Evolutionary conservation across 2,113 vertebrate species (phyloP), one percentile per base, ranked within the genome.

Genomic region (Toxostoma redivivum): DNA sequence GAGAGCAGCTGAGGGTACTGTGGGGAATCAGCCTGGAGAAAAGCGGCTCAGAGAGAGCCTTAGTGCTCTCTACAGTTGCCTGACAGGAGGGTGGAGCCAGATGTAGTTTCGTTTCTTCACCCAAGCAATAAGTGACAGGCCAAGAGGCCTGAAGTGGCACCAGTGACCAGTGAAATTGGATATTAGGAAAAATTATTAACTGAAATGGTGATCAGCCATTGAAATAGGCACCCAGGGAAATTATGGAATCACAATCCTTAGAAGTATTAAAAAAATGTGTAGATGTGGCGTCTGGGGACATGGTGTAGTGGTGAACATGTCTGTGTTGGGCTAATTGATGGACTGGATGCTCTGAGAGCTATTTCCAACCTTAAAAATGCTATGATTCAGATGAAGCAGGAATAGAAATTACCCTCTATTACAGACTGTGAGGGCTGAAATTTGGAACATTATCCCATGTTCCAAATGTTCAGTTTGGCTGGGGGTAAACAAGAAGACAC

Each of bases 41-140:
- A 40, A 25, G 31, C 16, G 35, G 40, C 21, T 88, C 57, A 10
- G 35, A 8, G 50, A 16, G 11, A 47, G 1, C 31, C 33, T 35
- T 6, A 2, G 2, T 4, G 7, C 4, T 30, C 57, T 25, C 9
- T 10, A 1, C 5, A 67, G 11, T 14, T 51, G 33, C 60, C 37
- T 33, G 37, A 8, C 22, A 38, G 47, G 11, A 45, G 27, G 4
- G 1, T 44, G 53, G 11, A 42, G n/a, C 42, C 17, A 1, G 9
- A 6, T 35, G 30, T 30, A 20, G 13, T 42, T 56, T 6, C 22
- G 5, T 37, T 27, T 48, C 25, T 72, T 65, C 42, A 27, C 25
- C 42, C 22, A 6, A 24, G 15, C 38, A 30, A 6, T 8, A 11
- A 27, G 3, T 8, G 18, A 35, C 1, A 4, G 18, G 21, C 22